Conservation (phyloP, 53 echinoderm and acorn worm genomes). For the Echinometra lucunter region DNA sequence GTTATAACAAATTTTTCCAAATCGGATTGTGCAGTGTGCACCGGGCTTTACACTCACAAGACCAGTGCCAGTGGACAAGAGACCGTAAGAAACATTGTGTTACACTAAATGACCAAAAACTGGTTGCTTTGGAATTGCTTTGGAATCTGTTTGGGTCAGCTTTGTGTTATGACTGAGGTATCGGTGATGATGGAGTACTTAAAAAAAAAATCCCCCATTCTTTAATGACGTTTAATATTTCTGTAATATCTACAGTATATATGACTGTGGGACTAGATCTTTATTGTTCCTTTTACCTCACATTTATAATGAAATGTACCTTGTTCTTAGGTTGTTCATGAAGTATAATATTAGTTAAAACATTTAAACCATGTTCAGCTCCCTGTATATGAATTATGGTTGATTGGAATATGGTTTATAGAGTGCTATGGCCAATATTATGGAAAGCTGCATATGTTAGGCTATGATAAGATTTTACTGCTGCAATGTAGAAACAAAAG, state of each 20-base stretch:
- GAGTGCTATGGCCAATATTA: not conserved
- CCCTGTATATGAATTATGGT: not conserved
- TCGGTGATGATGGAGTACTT: not conserved
- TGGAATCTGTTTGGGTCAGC: too few relatives aligned
- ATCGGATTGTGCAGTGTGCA: too few relatives aligned
- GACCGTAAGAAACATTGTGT: too few relatives aligned
- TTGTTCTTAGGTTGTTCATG: not conserved
- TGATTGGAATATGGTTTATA: not conserved
- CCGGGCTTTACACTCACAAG: too few relatives aligned
- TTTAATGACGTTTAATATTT: not conserved
- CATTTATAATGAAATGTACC: not conserved
- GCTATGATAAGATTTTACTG: not conserved
- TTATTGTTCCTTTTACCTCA: not conserved
- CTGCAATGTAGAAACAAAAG: constrained; percentile 4
- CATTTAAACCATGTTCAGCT: not conserved
- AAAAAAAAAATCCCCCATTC: not conserved
- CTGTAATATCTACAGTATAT: not conserved
- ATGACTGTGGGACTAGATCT: not conserved
- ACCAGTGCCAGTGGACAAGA: too few relatives aligned
- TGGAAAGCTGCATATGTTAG: not conserved
- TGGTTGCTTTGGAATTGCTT: too few relatives aligned
- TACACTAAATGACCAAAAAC: too few relatives aligned
- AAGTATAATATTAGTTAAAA: not conserved
- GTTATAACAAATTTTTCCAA: too few relatives aligned
- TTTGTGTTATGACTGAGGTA: too few relatives aligned